Percentiles rank a stretch among this genome's conserved stretches.
Evolutionary conservation across 2,888 invertebrate genomes (phyloP).

Genomic region (Sialis fuliginosa): DNA sequence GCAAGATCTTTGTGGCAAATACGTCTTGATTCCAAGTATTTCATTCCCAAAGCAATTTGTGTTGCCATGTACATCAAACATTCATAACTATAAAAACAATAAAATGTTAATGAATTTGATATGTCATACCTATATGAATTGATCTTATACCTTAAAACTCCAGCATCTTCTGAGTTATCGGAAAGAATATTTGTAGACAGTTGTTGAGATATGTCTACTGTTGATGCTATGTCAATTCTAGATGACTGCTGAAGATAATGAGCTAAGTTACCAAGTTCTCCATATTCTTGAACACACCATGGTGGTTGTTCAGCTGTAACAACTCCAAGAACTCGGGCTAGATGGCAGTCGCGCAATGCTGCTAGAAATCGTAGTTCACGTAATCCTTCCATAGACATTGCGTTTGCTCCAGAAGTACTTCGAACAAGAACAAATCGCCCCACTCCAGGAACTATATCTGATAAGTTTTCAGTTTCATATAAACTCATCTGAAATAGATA

Average conservation of each 20-base stretch:
- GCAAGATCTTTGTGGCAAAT: conserved; percentile 67
- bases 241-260: conserved; percentile 34
- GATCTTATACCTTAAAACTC: conserved; percentile 2
- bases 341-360: conserved; percentile 44
- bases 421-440: conserved; percentile 34
- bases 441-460: conserved; percentile 27
- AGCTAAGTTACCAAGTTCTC: conserved; percentile 55
- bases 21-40: conserved; percentile 59
- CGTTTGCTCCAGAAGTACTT: conserved; percentile 24
- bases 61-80: conserved; percentile 53
- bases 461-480: conserved; percentile 32
- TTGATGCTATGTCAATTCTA: conserved; percentile 3
- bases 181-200: background rate
- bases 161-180: conserved; percentile 22
- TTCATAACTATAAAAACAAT: conserved; percentile 33
- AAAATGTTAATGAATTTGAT: too few relatives aligned
- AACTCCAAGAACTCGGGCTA: conserved; percentile 44
- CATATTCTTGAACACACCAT: conserved; percentile 55
- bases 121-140: background rate
- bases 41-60: conserved; percentile 65
- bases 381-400: conserved; percentile 26
- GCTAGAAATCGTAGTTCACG: conserved; percentile 52
- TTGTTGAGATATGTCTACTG: background rate
- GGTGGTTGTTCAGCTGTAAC: conserved; percentile 38
- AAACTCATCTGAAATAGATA: conserved; percentile 28